Percentiles rank a stretch among this genome's conserved stretches.
Conservation (phyloP, 2,113 vertebrate genomes). For the Progne subis region DNA sequence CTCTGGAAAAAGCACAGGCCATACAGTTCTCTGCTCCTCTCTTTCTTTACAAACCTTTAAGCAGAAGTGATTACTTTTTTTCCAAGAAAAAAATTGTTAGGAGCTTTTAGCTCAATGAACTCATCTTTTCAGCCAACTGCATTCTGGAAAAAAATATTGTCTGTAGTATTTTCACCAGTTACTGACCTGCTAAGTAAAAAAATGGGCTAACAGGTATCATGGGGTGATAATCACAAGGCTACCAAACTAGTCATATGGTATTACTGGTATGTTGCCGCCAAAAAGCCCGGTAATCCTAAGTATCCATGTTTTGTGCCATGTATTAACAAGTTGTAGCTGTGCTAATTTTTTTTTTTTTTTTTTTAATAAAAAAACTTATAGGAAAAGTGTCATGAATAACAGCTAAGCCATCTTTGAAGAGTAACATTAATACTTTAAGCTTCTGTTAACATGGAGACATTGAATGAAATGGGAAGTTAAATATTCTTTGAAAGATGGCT, state of each 20-base stretch:
- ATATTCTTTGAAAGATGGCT: background rate
- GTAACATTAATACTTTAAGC: background rate
- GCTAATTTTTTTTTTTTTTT: background rate
- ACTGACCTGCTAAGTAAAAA: background rate
- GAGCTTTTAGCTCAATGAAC: background rate
- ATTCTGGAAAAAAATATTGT: background rate
- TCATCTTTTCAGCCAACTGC: background rate
- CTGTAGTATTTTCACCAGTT: background rate
- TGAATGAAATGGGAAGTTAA: background rate
- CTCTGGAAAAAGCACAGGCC: background rate
- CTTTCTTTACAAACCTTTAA: background rate
- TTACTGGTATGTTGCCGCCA: background rate
- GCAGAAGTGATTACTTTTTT: background rate
- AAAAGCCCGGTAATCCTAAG: background rate
- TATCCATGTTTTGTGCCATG: background rate
- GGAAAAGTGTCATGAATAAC: background rate
- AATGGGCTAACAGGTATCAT: background rate
- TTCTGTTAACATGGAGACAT: background rate
- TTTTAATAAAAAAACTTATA: background rate
- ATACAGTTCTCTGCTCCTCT: background rate
- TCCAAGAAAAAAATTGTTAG: background rate
- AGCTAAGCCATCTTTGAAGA: background rate
- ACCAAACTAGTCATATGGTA: background rate
- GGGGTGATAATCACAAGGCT: background rate
- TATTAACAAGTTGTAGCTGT: background rate